Conservation (phyloP, 2,113 vertebrate genomes). For the Lipotes vexillifer region DNA sequence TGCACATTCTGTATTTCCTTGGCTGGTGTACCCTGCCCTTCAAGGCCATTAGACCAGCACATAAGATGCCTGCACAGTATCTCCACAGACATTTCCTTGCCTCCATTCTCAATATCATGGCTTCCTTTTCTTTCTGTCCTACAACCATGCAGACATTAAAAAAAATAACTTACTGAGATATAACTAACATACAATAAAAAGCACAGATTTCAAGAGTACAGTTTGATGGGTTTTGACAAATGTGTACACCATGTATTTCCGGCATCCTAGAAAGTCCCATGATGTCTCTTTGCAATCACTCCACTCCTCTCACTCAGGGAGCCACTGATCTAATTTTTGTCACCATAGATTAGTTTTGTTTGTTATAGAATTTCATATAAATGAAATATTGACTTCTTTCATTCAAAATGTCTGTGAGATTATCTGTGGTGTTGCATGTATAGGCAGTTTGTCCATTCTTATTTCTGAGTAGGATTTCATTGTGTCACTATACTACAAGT, state of each 20-base stretch:
- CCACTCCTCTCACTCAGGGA: no score
- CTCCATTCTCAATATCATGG: not conserved
- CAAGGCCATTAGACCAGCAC: not conserved
- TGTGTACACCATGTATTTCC: not conserved
- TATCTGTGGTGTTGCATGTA: not conserved
- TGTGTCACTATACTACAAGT: not conserved
- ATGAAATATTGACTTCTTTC: not conserved
- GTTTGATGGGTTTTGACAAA: not conserved
- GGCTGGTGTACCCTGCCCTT: not conserved
- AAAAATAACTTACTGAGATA: not conserved
- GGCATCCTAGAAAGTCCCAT: not conserved
- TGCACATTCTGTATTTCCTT: not conserved
- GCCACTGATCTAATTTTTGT: not conserved
- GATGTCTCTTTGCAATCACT: not conserved
- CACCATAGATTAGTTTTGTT: not conserved
- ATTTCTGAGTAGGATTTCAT: not conserved
- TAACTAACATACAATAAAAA: not conserved
- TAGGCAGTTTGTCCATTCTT: not conserved
- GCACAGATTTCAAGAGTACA: not conserved
- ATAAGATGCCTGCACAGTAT: no score
- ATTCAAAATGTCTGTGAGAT: not conserved
- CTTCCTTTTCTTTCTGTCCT: not conserved
- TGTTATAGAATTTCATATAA: not conserved
- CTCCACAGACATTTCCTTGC: not conserved
- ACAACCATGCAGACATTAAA: not conserved